These are phyloP conservation scores for Aselliscus stoliczkanus DNA, from an alignment of 2,797 vertebrate genomes.

Conservation along the genomic window DNA sequence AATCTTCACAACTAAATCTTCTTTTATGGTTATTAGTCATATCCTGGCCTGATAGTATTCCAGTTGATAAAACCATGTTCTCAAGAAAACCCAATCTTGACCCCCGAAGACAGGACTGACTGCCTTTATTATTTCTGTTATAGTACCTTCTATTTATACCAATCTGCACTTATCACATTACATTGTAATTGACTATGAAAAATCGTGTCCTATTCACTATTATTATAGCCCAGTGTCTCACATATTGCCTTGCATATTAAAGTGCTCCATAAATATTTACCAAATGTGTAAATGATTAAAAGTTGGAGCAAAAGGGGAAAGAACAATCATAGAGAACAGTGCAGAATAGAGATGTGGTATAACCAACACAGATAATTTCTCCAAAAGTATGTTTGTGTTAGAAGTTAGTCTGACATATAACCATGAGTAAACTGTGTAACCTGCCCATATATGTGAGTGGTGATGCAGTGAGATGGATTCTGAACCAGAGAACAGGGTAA, in stretches of 20 bases:
- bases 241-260: neutral
- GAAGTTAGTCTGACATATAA: constrained; percentile 40
- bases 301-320: neutral
- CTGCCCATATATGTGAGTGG: neutral
- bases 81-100: neutral
- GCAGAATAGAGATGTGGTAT: neutral
- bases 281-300: constrained; percentile 10
- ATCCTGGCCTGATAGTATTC: neutral
- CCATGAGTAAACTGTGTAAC: constrained; percentile 2
- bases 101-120: neutral
- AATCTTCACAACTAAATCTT: neutral
- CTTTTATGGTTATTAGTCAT: neutral
- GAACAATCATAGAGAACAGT: neutral
- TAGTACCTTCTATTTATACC: neutral
- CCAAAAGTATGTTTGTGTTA: neutral
- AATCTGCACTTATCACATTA: neutral
- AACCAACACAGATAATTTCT: neutral
- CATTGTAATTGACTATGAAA: neutral
- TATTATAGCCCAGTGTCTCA: neutral
- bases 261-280: neutral
- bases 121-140: neutral
- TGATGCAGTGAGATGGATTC: neutral
- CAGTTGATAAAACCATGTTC: neutral
- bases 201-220: neutral
- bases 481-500: neutral